Percentiles rank a stretch among this genome's conserved stretches.
These are phyloP conservation scores for Megalops atlanticus DNA, from an alignment of 2,113 vertebrate species.

Conservation along the genomic window DNA sequence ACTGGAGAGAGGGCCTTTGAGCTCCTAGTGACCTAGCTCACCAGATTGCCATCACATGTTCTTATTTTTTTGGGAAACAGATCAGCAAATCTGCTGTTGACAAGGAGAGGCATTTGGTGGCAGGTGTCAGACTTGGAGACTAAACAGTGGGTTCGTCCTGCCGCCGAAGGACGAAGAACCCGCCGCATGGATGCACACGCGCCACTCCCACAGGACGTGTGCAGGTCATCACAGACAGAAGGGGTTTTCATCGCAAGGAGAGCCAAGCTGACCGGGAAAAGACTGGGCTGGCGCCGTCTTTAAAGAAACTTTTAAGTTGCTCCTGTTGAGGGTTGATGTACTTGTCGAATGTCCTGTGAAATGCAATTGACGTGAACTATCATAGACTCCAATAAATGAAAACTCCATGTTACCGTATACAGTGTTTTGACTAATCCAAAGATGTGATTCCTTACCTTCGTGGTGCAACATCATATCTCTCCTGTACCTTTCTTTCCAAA, in stretches of 20 bases:
- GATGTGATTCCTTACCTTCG: too few relatives aligned
- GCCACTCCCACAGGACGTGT: background rate
- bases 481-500: too few relatives aligned
- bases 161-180: background rate
- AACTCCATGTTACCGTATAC: slow-evolving; percentile 18
- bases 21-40: background rate
- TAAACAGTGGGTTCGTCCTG: background rate
- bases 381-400: slow-evolving; percentile 43
- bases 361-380: slow-evolving; percentile 38
- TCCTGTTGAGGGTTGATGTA: slow-evolving; percentile 19
- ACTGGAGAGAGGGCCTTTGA: background rate
- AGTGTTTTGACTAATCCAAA: background rate
- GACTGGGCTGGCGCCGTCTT: slow-evolving; percentile 17
- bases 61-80: background rate
- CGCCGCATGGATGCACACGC: background rate
- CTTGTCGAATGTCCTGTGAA: slow-evolving; percentile 44
- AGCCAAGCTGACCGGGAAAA: background rate
- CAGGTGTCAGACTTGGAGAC: background rate
- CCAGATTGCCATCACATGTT: background rate
- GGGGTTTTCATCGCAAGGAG: background rate
- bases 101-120: background rate
- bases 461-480: too few relatives aligned
- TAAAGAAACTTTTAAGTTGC: slow-evolving; percentile 13
- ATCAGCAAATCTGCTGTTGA: background rate
- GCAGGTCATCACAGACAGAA: too few relatives aligned